Evolutionary conservation across 2,113 vertebrate genomes (phyloP), one percentile per base, ranked within the genome.

Genomic region (Austrofundulus limnaeus): DNA sequence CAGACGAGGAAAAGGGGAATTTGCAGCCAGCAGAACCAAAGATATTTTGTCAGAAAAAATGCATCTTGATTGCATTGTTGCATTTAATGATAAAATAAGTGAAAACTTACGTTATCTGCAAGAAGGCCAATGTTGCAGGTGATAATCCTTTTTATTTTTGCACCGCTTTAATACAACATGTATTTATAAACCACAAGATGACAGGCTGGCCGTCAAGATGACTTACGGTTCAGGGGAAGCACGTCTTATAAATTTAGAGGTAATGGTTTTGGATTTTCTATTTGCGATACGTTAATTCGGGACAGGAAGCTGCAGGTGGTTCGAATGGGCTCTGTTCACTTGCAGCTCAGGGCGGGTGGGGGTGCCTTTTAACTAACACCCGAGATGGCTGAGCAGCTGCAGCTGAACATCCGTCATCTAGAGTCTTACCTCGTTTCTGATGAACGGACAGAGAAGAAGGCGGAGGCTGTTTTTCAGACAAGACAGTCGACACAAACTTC

Each of bases 181-280:
- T 79, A 81, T 86, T 80, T 72, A 81, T 81, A 83, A 50, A 72
- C 61, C 23, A n/a, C 56, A 61, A n/a, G 68, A 64, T 58, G 65
- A 45, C 67, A 68, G 19, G 54, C 31, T 34, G 43, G 43, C 60
- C 57, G 47, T 72, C 42, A 67, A 11, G 12, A 19, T 75, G 72
- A 85, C 73, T 70, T 76, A 83, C 15, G 72, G 19, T 34, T 72
- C 60, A 54, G 24, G 57, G 62, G 73, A 41, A 53, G 59, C n/a
- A 46, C 68, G 76, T 72, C 65, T 57, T 53, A 75, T 66, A 71
- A 81, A 71, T 74, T 67, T 75, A 78, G 72, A 66, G 52, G 70
- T 58, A 63, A 66, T 42, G 34, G 60, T 72, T 76, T 60, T 57
- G 66, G 61, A 48, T 47, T 28, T 47, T 74, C 80, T 86, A 82